Evolutionary conservation across 2,113 vertebrate species (phyloP).

Genomic region (Telmatochromis sp.): DNA sequence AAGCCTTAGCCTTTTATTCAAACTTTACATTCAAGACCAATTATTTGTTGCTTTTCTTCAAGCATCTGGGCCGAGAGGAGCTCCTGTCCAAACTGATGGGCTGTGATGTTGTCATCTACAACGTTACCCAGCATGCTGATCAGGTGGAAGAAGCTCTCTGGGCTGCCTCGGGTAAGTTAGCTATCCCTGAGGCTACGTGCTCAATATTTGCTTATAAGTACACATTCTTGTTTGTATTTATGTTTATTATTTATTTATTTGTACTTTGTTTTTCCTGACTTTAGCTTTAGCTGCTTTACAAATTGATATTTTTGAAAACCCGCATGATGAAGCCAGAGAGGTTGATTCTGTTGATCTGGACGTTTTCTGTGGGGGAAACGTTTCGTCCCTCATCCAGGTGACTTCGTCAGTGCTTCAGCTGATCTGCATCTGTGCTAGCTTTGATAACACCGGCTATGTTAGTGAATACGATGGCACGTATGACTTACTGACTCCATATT

Average conservation of each 20-base stretch:
- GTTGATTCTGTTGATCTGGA: neutral
- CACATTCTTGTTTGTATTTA: neutral
- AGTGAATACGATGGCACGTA: neutral
- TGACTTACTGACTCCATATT: neutral
- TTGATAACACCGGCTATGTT: neutral
- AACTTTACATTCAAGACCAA: neutral
- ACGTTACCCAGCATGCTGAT: constrained; percentile 74
- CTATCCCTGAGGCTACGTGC: neutral
- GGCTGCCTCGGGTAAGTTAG: constrained; percentile 78
- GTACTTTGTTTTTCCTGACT: neutral
- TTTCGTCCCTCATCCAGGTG: neutral
- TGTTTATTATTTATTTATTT: neutral
- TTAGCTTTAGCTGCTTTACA: neutral
- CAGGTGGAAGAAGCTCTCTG: constrained; percentile 83
- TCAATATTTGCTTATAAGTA: neutral
- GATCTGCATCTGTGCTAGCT: neutral
- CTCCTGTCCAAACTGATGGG: constrained; percentile 75
- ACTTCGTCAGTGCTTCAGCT: neutral
- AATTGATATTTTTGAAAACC: neutral
- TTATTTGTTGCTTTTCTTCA: neutral
- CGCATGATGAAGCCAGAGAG: neutral
- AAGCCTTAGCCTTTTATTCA: neutral
- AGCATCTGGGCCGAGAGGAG: constrained; percentile 60
- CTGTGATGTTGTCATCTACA: constrained; percentile 84
- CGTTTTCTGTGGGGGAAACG: neutral